Evolutionary conservation across 2,113 vertebrate genomes (phyloP).

Genomic region (Petromus typicus): DNA sequence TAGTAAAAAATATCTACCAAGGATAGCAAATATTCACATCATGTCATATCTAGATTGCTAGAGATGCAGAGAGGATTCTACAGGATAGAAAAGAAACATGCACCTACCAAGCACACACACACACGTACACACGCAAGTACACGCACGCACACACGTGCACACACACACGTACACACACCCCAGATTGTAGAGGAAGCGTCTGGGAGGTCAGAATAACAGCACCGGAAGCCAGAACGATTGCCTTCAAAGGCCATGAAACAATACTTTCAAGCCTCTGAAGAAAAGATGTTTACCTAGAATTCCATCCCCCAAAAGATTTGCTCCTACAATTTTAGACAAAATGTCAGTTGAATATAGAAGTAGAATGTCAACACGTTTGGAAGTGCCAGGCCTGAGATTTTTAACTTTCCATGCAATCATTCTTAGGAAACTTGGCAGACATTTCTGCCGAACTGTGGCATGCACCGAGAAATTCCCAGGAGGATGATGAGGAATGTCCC

Average conservation of each 20-base stretch:
- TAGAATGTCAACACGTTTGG: background rate
- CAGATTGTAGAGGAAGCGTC: background rate
- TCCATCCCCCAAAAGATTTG: background rate
- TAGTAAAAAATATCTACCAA: background rate
- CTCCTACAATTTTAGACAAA: background rate
- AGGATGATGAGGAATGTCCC: background rate
- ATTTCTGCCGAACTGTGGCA: background rate
- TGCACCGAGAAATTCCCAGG: background rate
- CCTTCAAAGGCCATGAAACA: background rate
- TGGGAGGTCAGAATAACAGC: background rate
- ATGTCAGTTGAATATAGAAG: background rate
- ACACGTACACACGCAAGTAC: no score
- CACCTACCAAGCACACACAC: no score
- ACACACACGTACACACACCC: background rate
- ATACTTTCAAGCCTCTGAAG: background rate
- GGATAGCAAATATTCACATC: background rate
- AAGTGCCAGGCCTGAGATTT: constrained; percentile 11
- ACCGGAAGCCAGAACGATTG: background rate
- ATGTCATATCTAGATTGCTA: background rate
- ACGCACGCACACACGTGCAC: no score
- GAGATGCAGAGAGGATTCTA: background rate
- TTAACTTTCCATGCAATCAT: background rate
- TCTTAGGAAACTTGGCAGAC: constrained; percentile 2
- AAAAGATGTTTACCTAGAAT: background rate
- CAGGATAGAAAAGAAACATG: background rate